Conservation (phyloP, 2,113 vertebrate genomes). For the Meriones unguiculatus region DNA sequence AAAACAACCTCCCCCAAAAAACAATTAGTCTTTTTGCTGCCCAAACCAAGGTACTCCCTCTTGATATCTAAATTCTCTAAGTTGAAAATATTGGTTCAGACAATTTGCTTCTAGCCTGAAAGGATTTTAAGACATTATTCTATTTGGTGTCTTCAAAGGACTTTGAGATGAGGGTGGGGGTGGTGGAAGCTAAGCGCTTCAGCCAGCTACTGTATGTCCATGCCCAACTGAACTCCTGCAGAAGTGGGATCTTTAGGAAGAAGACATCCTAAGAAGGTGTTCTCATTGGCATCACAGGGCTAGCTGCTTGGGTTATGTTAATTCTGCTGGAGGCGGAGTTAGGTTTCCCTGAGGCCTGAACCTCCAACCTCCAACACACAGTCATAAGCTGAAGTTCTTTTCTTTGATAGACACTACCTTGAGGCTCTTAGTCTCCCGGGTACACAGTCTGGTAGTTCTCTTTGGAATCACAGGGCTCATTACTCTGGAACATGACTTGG, state of each 20-base stretch:
- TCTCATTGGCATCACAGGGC: not conserved
- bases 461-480: not conserved
- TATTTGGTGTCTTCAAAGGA: slow-evolving; percentile 19
- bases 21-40: not conserved
- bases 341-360: not conserved
- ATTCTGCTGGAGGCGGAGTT: not conserved
- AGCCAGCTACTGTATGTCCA: not conserved
- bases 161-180: not conserved
- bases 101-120: not conserved
- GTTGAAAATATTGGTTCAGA: not conserved
- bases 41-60: slow-evolving; percentile 39
- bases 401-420: slow-evolving; percentile 37
- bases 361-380: not conserved
- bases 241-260: slow-evolving; percentile 15
- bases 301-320: not conserved
- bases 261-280: not conserved
- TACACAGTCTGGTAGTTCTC: not conserved
- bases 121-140: not conserved
- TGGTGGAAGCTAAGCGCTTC: not conserved
- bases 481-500: not conserved
- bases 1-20: not conserved
- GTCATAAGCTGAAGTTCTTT: not conserved
- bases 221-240: not conserved
- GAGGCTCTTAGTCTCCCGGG: not conserved
- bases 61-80: slow-evolving; percentile 21